These are phyloP conservation scores for Epirrita christyi DNA, from an alignment of 2,888 invertebrate genomes.

Conservation along the genomic window DNA sequence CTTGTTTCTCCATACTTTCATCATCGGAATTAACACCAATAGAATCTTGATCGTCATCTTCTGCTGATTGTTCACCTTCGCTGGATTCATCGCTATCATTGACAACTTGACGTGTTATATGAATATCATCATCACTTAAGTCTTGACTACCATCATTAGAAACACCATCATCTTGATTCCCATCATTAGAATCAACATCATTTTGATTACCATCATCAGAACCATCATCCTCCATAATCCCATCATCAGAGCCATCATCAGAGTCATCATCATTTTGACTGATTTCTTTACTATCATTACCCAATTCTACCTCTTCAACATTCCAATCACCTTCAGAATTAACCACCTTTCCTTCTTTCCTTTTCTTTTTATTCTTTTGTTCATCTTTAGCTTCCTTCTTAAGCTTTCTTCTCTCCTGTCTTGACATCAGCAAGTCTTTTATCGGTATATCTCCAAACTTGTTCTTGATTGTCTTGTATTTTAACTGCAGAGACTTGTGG, in stretches of 20 bases:
- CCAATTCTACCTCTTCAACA: conserved; percentile 54
- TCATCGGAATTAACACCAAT: conserved; percentile 20
- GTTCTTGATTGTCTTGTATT: conserved; percentile 65
- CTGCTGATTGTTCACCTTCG: conserved; percentile 27
- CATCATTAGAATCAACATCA: conserved; percentile 14
- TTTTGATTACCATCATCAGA: conserved; percentile 5
- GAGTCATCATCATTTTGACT: conserved; percentile 8
- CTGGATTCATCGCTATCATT: conserved; percentile 25
- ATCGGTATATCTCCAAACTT: conserved; percentile 70
- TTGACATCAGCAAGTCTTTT: conserved; percentile 74
- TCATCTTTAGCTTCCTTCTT: conserved; percentile 72
- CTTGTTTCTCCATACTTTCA: conserved; percentile 26
- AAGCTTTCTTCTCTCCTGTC: conserved; percentile 68
- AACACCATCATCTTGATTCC: conserved; percentile 8
- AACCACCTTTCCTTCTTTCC: conserved; percentile 47
- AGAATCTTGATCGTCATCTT: conserved; percentile 28
- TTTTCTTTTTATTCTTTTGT: conserved; percentile 63
- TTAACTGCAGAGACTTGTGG: conserved; percentile 70
- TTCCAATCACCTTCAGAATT: conserved; percentile 65
- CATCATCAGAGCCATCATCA: conserved; percentile 15
- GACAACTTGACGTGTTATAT: conserved; percentile 16
- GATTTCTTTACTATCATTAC: conserved; percentile 32
- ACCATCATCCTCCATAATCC: conserved; percentile 2
- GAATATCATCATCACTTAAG: conserved; percentile 11
- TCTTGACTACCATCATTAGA: conserved; percentile 4